Percentiles rank a stretch among this genome's conserved stretches.
phyloP scores from a whole-genome alignment of 2,888 invertebrate species.

The Drosophila paucipuncta region DNA sequence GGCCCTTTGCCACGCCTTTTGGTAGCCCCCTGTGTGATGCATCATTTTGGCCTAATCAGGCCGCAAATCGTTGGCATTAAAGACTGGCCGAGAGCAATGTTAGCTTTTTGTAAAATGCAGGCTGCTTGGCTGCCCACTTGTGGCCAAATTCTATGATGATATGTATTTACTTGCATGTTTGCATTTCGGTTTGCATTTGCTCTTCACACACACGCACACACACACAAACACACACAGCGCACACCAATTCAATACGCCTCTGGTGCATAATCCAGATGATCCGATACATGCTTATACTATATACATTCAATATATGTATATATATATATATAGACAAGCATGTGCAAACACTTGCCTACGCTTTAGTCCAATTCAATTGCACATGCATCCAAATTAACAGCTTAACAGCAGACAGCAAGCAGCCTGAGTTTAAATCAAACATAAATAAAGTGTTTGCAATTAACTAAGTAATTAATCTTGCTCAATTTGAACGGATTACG shows the following conservation, averaged over 20 bases:
- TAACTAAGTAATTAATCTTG: constrained; percentile 11
- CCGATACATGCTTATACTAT: constrained; percentile 9
- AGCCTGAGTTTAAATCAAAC: background rate
- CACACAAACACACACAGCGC: background rate
- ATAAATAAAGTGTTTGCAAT: background rate
- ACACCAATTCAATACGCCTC: constrained; percentile 25
- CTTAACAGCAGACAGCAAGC: constrained; percentile 10
- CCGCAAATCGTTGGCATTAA: constrained; percentile 78
- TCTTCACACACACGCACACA: constrained; percentile 1
- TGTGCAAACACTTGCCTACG: constrained; percentile 24
- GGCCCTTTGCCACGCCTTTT: background rate
- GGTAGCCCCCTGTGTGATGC: constrained; percentile 61
- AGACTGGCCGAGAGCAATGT: constrained; percentile 71
- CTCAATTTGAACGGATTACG: background rate
- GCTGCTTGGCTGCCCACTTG: constrained; percentile 54
- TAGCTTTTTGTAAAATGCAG: constrained; percentile 57
- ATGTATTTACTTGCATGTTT: constrained; percentile 66
- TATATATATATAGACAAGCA: background rate
- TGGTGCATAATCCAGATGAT: constrained; percentile 21
- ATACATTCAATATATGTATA: background rate
- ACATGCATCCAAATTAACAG: constrained; percentile 19
- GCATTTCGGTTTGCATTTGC: constrained; percentile 53
- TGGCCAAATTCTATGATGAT: constrained; percentile 49
- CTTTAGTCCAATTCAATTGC: constrained; percentile 22
- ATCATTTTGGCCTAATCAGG: constrained; percentile 79